Evolutionary conservation across 1,140 invertebrate species (phyloP), one percentile per base, ranked within the genome.

Genomic region (Carcinoscorpius rotundicauda): DNA sequence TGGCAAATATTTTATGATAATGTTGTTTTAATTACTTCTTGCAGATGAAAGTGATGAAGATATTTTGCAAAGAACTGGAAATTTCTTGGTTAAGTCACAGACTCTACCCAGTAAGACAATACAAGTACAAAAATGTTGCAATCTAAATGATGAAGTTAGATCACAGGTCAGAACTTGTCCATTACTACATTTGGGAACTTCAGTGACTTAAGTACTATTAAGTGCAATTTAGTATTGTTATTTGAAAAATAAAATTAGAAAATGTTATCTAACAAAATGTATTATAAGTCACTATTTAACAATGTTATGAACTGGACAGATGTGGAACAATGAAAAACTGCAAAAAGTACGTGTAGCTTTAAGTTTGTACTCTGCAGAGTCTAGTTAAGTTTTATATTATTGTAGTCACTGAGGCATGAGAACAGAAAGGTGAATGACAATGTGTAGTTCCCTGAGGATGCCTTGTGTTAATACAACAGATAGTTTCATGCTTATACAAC

Each of bases 31-130:
- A 29, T 29, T 29, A 29, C 9, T 55, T 60, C 6, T 60, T 10
- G 52, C 51, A 65, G 64, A 60, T 55, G 66, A 62, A 56, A 63
- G 58, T 65, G 57, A 59, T 4, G 64, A 68, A 60, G 66, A 68
- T 49, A 56, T 68, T 10, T 52, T 68, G n/a, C 55, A 60, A 56
- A 60, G 53, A 52, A 60, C 66, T 52, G 61, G 66, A 5, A 60
- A 68, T 50, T 62, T 63, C 52, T 9, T 68, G 9, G 51, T 29
- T 11, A 11, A 52, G 29, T 60, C 63, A 11, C 49, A 65, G n/a
- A 49, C 29, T 56, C 57, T 68, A 57, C 61, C 63, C 50, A 68
- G 65, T 65, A 52, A 49, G 3, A 53, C 48, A n/a, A 59, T 68
- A 51, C 11, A 57, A 59, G 57, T 65, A 4, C 49, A 11, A 4